Conservation (phyloP, 2,888 invertebrate genomes). For the Cenopis cana region DNA sequence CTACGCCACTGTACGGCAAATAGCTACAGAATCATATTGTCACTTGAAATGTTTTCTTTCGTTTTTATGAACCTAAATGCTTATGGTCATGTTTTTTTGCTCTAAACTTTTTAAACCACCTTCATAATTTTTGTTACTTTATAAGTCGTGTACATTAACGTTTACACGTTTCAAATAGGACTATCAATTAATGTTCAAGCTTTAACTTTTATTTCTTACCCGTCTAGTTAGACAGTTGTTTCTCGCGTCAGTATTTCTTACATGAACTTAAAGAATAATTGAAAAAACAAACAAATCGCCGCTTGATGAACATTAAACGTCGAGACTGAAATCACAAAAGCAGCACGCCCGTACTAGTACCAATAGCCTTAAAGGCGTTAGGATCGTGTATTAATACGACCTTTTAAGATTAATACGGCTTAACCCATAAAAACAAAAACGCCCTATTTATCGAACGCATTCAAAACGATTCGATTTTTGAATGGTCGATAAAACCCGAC, state of each 20-base stretch:
- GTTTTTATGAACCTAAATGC: too few relatives aligned
- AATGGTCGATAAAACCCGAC: conserved; percentile 79
- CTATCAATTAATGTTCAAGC: background rate
- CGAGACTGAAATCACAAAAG: conserved; percentile 32
- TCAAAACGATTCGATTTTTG: conserved; percentile 71
- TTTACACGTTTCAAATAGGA: background rate
- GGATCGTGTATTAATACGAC: conserved; percentile 59
- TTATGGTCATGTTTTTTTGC: too few relatives aligned
- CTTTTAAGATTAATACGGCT: conserved; percentile 45
- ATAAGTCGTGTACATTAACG: too few relatives aligned
- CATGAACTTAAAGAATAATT: conserved; percentile 27
- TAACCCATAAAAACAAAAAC: conserved; percentile 60
- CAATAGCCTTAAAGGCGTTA: conserved; percentile 9
- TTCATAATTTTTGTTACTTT: background rate
- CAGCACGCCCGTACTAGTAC: background rate
- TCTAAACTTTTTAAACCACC: too few relatives aligned
- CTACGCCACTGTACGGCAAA: too few relatives aligned
- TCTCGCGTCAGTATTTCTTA: conserved; percentile 8
- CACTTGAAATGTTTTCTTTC: too few relatives aligned
- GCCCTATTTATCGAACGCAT: conserved; percentile 67
- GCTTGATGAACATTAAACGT: conserved; percentile 44
- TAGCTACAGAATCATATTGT: too few relatives aligned
- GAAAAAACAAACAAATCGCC: conserved; percentile 22
- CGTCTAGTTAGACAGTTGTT: conserved; percentile 3
- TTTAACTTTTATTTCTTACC: background rate